These are phyloP conservation scores for Brachirus orientalis DNA, from an alignment of 2,113 vertebrate species.

Conservation along the genomic window DNA sequence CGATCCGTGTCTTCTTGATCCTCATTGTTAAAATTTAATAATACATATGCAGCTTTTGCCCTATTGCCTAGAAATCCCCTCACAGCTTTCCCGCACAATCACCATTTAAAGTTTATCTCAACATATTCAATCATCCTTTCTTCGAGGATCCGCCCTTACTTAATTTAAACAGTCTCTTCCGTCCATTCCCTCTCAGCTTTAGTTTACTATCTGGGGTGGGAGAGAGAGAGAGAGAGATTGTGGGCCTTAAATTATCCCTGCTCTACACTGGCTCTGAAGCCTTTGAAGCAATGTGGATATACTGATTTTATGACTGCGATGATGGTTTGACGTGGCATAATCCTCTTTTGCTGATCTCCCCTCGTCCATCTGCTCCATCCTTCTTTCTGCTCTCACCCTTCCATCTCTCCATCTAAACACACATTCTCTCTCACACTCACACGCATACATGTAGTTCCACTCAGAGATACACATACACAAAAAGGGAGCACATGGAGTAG, in stretches of 20 bases:
- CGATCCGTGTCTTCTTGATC: background rate
- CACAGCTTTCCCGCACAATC: slow-evolving; percentile 49
- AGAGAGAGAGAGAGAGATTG: slow-evolving; percentile 52
- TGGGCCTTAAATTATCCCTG: slow-evolving; percentile 72
- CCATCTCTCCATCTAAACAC: slow-evolving; percentile 19
- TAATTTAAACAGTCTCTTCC: slow-evolving; percentile 63
- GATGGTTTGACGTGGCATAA: slow-evolving; percentile 82
- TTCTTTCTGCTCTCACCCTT: slow-evolving; percentile 48
- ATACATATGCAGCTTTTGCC: slow-evolving; percentile 36
- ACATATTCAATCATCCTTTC: slow-evolving; percentile 37
- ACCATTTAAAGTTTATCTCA: slow-evolving; percentile 48
- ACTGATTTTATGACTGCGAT: slow-evolving; percentile 77
- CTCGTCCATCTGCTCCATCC: slow-evolving; percentile 79
- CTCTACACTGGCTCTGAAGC: slow-evolving; percentile 61
- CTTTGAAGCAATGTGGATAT: slow-evolving; percentile 67
- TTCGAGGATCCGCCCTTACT: slow-evolving; percentile 52
- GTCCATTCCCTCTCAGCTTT: slow-evolving; percentile 32
- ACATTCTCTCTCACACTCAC: background rate
- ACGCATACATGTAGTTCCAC: background rate
- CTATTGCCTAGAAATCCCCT: slow-evolving; percentile 35
- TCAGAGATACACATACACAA: background rate
- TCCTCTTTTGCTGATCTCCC: slow-evolving; percentile 83
- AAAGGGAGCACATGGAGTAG: too few relatives aligned
- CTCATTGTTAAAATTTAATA: slow-evolving; percentile 8
- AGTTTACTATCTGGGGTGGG: slow-evolving; percentile 60